Base-by-base conservation (phyloP, 2,888 invertebrate genomes). In the Nomada fabriciana region DNA sequence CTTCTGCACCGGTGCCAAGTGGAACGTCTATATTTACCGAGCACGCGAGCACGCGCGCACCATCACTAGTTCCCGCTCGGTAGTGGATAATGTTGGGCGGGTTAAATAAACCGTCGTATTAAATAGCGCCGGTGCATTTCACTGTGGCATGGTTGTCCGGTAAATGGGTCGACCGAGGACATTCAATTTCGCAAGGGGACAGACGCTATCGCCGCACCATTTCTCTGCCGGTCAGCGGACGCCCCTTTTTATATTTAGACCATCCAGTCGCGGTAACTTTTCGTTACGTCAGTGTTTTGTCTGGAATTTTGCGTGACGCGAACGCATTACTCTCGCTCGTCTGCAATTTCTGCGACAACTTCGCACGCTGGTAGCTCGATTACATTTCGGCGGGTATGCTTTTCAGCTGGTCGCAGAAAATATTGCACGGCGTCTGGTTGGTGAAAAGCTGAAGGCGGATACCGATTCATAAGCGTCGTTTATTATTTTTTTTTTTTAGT, bases 11-110 rank as follows among this genome's bases (percentile, higher is more conserved):
- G 55, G 55, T 88, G 91, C 91, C 91, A 91, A 91, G 85, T 91
- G 88, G 91, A 84, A 85, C 91, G 83, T 77, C 87, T 91, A 90
- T 91, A 90, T 91, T 90, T 90, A 86, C 76, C 67, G 57, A 29
- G 25, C 80, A 75, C 72, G 60, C 20, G 75, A 60, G 65, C 50
- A 53, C 74, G 43, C 43, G 52, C 23, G 61, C 50, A 23, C 73
- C 53, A 2, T 47, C 15, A 29, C 61, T 3, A 29, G 60, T 73
- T 61, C 50, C 61, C 36, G 23, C 42, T 60, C 64, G 73, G 11
- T 23, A 52, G 20, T 23, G 55, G 60, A 74, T 80, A 81, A 74
- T 70, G 65, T 70, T 55, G 65, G 69, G 18, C 36, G 47, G 69
- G 65, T 80, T 70, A 74, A 80, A 81, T 81, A 79, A 74, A 74